Conservation (phyloP, 2,888 invertebrate species). For the Dinocampus coccinellae region DNA sequence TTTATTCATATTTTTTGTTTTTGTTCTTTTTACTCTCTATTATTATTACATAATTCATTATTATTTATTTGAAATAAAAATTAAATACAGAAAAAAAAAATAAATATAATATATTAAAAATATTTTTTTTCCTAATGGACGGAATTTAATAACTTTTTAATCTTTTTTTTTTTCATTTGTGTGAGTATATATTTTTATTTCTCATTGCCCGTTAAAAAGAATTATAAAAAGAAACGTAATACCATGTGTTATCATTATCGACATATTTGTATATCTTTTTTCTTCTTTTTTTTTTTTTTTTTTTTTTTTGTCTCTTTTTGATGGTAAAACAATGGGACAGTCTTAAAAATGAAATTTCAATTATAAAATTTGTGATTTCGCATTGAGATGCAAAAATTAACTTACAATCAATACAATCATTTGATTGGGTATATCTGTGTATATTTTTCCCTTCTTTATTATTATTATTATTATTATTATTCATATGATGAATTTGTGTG, state of each 20-base stretch:
- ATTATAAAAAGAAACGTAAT: background rate
- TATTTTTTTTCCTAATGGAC: background rate
- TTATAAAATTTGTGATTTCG: background rate
- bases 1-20: too few species aligned
- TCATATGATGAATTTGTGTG: background rate
- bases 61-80: background rate
- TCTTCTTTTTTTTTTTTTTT: too few species aligned
- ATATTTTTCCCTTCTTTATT: too few species aligned
- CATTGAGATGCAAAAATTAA: background rate
- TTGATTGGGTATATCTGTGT: background rate
- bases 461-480: too few species aligned
- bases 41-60: background rate
- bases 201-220: background rate
- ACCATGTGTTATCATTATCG: too few species aligned
- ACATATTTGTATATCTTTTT: too few species aligned
- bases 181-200: background rate
- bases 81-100: background rate
- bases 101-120: background rate
- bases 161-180: too few species aligned
- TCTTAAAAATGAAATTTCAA: background rate
- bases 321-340: constrained; percentile 1
- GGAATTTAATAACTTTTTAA: constrained; percentile 2
- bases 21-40: too few species aligned
- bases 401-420: background rate
- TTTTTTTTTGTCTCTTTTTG: too few species aligned